A percentile compares a stretch with the other conserved stretches of the same genome.
These are phyloP conservation scores for Egretta garzetta DNA, from an alignment of 2,113 vertebrate species.

Conservation along the genomic window DNA sequence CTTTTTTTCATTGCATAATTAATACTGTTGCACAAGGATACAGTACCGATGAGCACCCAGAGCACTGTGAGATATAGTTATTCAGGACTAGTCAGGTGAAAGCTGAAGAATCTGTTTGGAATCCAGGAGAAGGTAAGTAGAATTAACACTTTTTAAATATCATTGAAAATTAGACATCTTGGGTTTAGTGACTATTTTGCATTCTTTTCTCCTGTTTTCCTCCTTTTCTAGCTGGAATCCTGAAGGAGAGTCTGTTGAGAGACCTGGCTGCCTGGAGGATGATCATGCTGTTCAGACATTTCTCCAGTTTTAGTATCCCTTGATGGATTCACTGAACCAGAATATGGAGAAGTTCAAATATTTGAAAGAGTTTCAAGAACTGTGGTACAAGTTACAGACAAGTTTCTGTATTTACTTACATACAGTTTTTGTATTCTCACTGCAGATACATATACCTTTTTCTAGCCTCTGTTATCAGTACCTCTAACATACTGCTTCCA, in stretches of 20 bases:
- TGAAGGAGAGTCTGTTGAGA: conserved; percentile 20
- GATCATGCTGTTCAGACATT: conserved; percentile 8
- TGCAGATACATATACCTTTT: neutral
- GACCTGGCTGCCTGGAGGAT: conserved; percentile 9
- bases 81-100: conserved; percentile 19
- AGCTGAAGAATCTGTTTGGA: conserved; percentile 35
- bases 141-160: neutral
- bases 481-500: neutral
- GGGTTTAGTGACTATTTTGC: neutral
- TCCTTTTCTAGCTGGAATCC: conserved; percentile 9
- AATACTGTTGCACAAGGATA: neutral
- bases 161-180: neutral
- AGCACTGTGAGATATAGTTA: neutral
- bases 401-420: neutral
- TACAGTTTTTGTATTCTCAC: neutral
- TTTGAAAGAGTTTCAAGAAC: conserved; percentile 6
- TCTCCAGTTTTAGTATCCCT: neutral
- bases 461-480: neutral
- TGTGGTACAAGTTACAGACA: neutral
- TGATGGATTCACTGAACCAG: neutral
- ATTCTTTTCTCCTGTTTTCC: conserved; percentile 42
- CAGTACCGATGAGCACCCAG: neutral
- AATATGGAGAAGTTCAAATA: neutral
- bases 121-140: conserved; percentile 35
- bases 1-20: neutral